A percentile compares a stretch with the other conserved stretches of the same genome.
phyloP scores from a whole-genome alignment of 2,888 invertebrate genomes.

The Tiliacea citrago region DNA sequence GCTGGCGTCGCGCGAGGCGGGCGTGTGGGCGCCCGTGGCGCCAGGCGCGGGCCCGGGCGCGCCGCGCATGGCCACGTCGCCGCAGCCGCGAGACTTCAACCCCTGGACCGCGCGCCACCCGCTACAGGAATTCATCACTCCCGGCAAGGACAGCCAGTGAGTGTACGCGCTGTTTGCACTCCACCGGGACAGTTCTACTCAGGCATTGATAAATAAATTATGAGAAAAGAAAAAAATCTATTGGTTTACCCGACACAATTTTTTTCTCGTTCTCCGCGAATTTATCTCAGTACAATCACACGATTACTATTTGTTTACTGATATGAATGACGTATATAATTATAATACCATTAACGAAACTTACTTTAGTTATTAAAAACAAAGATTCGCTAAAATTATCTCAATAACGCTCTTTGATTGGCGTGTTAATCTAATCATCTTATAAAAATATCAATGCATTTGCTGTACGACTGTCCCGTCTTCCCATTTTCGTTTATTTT shows the following conservation, averaged over 20 bases:
- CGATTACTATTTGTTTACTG: background rate
- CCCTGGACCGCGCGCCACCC: conserved; percentile 86
- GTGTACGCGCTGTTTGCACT: conserved; percentile 53
- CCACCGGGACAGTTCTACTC: conserved; percentile 55
- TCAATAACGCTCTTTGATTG: background rate
- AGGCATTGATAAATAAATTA: conserved; percentile 30
- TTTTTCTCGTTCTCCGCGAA: conserved; percentile 13
- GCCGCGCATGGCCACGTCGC: conserved; percentile 60
- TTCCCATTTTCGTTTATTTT: conserved; percentile 75
- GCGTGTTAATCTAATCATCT: conserved; percentile 4
- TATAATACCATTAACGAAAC: conserved; percentile 25
- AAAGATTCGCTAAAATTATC: conserved; percentile 3
- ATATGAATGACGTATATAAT: background rate
- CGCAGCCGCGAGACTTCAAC: conserved; percentile 79
- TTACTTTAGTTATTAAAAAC: background rate
- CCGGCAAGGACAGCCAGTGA: conserved; percentile 76
- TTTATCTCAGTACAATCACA: conserved; percentile 1
- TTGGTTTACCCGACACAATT: conserved; percentile 2
- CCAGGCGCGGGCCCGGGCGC: conserved; percentile 43
- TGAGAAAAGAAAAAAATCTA: conserved; percentile 10
- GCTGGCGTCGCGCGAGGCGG: conserved; percentile 68
- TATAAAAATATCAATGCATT: conserved; percentile 31
- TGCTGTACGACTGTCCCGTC: conserved; percentile 61
- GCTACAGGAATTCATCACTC: conserved; percentile 81
- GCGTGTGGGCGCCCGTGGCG: conserved; percentile 75